Evolutionary conservation across 2,797 vertebrate species (phyloP), one percentile per base, ranked within the genome.

Genomic region (Myiotriccus ornatus): DNA sequence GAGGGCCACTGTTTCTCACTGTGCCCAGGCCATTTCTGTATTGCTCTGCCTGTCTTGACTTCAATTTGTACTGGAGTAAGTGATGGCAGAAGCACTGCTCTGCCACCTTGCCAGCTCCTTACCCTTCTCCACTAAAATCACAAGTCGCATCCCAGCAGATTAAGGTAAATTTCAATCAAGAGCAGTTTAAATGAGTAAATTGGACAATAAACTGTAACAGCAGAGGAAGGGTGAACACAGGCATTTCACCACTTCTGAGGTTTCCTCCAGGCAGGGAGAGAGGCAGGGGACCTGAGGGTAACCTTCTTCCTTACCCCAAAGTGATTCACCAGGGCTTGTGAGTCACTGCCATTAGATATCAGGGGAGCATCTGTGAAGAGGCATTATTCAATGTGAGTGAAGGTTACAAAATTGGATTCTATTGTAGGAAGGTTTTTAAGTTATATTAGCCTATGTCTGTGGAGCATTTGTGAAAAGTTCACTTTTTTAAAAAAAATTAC

Each of bases 101-200:
- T 89, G 67, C 63, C 0, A 0, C 55, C 35, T 47, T 2, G 1
- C 15, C 70, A 69, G 65, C 62, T 25, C 25, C 55, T 82, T 43
- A 34, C 69, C 55, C 18, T 0, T 37, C 74, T 52, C 73, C 0
- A 2, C 60, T 55, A 67, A 87, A 87, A 67, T 82, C 44, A 62
- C 35, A 73, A 90, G 34, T 76, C 0, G 0, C 56, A 41, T 85
- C 64, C 87, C 87, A 87, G 75, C 28, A 69, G 78, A 82, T 92
- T 80, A 83, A 77, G 34, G 81, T 52, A 67, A 84, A 89, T 87
- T 94, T 91, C 81, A 63, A 24, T 90, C 90, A 92, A 69, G 70
- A 44, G 28, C 39, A 56, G 30, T 81, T 87, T 76, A 84, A 94
- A 84, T 63, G 39, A 76, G 15, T 69, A 76, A 94, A 83, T 59